Evolutionary conservation across 2,797 vertebrate genomes (phyloP).

Genomic region (Pelodytes ibericus): DNA sequence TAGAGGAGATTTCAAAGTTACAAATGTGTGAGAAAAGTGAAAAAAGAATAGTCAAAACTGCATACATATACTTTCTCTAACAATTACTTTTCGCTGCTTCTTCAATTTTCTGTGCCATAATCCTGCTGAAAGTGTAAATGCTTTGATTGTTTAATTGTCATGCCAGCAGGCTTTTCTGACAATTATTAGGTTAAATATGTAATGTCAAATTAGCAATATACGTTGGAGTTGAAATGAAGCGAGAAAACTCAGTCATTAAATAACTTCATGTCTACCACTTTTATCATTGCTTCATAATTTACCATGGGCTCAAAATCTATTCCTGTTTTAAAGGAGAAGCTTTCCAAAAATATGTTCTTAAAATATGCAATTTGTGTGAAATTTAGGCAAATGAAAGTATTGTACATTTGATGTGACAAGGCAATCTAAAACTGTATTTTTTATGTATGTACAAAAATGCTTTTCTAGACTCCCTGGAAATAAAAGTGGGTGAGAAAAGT

Average conservation of each 20-base stretch:
- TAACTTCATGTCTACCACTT: not conserved
- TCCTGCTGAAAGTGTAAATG: conserved; percentile 22
- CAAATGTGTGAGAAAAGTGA: not conserved
- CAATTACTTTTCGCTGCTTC: conserved; percentile 29
- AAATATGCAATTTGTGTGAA: too few relatives aligned
- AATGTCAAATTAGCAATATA: conserved; percentile 30
- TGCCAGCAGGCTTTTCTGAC: conserved; percentile 30
- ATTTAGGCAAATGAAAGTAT: too few relatives aligned
- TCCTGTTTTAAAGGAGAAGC: not conserved
- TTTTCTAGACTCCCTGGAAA: too few relatives aligned
- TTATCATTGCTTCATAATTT: conserved; percentile 27
- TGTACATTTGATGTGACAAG: too few relatives aligned
- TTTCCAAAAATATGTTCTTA: too few relatives aligned
- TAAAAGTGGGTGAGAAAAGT: too few relatives aligned
- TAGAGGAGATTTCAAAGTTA: not conserved
- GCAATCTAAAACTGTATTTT: too few relatives aligned
- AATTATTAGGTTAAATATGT: conserved; percentile 43
- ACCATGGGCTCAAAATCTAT: not conserved
- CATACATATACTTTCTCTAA: conserved; percentile 11
- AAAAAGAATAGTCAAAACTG: not conserved
- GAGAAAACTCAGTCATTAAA: conserved; percentile 13
- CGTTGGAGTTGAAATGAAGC: conserved; percentile 11
- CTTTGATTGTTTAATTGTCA: conserved; percentile 26
- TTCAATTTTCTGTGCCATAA: conserved; percentile 26
- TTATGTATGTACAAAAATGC: too few relatives aligned